These are phyloP conservation scores for Elymnias hypermnestra DNA, from an alignment of 1,140 invertebrate species.

Conservation along the genomic window DNA sequence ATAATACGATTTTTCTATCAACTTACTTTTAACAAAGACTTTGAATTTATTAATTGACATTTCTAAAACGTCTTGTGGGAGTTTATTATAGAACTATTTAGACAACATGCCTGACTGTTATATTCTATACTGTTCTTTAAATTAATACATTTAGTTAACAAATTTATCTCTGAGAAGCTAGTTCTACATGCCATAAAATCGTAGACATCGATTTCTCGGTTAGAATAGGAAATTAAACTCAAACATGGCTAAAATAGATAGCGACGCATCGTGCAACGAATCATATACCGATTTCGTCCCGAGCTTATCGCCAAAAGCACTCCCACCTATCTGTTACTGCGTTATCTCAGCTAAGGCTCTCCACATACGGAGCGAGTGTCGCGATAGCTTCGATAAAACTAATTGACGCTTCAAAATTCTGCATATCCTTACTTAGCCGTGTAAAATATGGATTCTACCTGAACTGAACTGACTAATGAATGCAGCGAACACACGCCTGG, in stretches of 20 bases:
- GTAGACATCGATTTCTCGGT: slow-evolving; percentile 6
- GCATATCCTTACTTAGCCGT: not conserved
- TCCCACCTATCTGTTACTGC: slow-evolving; percentile 30
- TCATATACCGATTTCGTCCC: slow-evolving; percentile 55
- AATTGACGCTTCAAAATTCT: slow-evolving; percentile 7
- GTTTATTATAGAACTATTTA: no score
- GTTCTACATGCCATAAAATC: slow-evolving; percentile 18
- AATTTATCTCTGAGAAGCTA: no score
- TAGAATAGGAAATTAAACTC: slow-evolving; percentile 6
- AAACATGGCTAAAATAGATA: slow-evolving; percentile 27
- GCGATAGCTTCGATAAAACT: slow-evolving; percentile 6
- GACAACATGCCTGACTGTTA: no score
- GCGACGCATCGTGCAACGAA: slow-evolving; percentile 35
- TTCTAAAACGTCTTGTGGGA: no score
- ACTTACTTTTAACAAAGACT: no score
- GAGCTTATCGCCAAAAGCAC: slow-evolving; percentile 56
- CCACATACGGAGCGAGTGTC: slow-evolving; percentile 17
- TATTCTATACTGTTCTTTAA: no score
- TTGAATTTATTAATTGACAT: no score
- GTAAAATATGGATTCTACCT: no score
- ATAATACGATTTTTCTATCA: no score
- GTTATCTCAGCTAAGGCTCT: slow-evolving; percentile 31
- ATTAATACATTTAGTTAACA: no score
- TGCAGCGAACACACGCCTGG: no score
- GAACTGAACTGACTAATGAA: no score